phyloP scores from a whole-genome alignment of 2,888 invertebrate species.

The Drosophila emarginata region DNA sequence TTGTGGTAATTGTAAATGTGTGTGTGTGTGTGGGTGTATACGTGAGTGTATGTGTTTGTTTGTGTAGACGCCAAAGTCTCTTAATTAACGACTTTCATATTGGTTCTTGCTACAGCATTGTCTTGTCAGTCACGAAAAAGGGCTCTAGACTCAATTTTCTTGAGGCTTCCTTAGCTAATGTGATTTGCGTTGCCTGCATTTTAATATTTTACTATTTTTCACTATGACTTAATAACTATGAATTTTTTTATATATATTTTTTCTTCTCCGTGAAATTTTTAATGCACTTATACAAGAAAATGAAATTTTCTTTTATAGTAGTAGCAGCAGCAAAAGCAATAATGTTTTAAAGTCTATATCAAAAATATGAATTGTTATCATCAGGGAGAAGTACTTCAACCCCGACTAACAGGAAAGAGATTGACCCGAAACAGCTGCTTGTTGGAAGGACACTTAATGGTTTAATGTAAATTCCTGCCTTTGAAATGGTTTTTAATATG shows the following conservation, averaged over 20 bases:
- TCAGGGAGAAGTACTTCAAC: not conserved
- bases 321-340: not conserved
- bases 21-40: not conserved
- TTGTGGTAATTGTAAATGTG: conserved; percentile 23
- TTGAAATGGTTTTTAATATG: conserved; percentile 65
- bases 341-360: not conserved
- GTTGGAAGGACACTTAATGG: conserved; percentile 58
- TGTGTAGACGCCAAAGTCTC: conserved; percentile 30
- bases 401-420: not conserved
- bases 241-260: not conserved
- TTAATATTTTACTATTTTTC: conserved; percentile 44
- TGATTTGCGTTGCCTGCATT: conserved; percentile 32
- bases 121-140: conserved; percentile 48
- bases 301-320: not conserved
- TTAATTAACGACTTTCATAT: conserved; percentile 58
- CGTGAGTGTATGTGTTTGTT: conserved; percentile 13
- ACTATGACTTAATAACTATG: not conserved
- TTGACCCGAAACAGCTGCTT: conserved; percentile 31
- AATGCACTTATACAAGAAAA: not conserved
- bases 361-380: conserved; percentile 3
- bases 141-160: conserved; percentile 35
- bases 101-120: conserved; percentile 42
- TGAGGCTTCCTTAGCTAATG: conserved; percentile 43
- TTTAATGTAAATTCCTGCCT: conserved; percentile 64
- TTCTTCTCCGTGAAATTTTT: not conserved